Conservation (phyloP, 1,140 invertebrate genomes). For the Pinna nobilis region DNA sequence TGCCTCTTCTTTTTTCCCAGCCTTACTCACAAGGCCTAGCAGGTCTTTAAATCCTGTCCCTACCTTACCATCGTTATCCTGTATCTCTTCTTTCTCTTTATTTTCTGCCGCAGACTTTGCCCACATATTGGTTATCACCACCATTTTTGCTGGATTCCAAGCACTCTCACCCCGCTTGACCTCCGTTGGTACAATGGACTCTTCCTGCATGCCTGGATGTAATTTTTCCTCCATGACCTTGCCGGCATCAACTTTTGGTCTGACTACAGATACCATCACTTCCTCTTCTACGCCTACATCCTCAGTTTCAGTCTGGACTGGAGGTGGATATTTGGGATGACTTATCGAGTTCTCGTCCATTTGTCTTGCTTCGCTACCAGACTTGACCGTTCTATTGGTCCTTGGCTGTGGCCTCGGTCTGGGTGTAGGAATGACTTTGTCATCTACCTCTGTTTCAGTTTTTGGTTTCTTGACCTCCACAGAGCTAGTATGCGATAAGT, state of each 20-base stretch:
- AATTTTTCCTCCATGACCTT: conserved; percentile 28
- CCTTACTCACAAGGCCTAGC: conserved; percentile 1
- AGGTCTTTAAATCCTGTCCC: conserved; percentile 9
- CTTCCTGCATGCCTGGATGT: conserved; percentile 22
- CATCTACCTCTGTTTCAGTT: too few relatives aligned
- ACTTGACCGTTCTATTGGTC: conserved; percentile 1
- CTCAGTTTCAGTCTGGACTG: background rate
- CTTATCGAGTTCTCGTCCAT: too few relatives aligned
- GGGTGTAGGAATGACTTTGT: background rate
- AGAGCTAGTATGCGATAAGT: background rate
- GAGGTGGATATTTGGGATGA: too few relatives aligned
- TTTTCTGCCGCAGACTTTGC: conserved; percentile 21
- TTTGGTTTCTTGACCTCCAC: background rate
- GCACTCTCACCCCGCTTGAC: conserved; percentile 25
- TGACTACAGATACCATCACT: conserved; percentile 9
- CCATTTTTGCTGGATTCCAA: conserved; percentile 27
- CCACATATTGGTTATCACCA: conserved; percentile 33
- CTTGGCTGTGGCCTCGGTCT: conserved; percentile 6
- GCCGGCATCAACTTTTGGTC: conserved; percentile 13
- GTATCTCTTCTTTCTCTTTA: background rate
- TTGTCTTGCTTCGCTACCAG: background rate
- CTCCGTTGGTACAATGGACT: conserved; percentile 25
- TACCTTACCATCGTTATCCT: background rate
- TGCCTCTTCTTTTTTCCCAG: background rate
- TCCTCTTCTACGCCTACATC: conserved; percentile 33